Conservation (phyloP, 2,113 vertebrate species). For the Eolophus roseicapilla region DNA sequence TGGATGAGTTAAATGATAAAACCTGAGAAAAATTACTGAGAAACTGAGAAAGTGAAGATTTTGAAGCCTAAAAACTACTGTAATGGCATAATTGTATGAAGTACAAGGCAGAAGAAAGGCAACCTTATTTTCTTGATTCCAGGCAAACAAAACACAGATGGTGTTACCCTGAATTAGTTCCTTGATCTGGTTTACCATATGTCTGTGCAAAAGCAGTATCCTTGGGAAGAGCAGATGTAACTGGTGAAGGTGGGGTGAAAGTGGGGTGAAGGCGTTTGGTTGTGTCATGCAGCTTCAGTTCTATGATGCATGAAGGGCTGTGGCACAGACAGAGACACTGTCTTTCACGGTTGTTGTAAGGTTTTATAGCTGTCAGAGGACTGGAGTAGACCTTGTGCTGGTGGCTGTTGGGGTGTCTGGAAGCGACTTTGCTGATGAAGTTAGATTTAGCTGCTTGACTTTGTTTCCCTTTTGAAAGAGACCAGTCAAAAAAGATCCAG, state of each 20-base stretch:
- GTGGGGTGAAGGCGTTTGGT: too few relatives aligned
- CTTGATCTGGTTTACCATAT: not conserved
- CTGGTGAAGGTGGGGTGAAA: not conserved
- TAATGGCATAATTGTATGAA: not conserved
- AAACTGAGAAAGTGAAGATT: not conserved
- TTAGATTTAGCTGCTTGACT: not conserved
- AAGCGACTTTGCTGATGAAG: not conserved
- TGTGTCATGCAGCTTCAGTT: not conserved
- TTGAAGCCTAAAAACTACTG: not conserved
- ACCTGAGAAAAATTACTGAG: not conserved
- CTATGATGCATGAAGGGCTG: not conserved
- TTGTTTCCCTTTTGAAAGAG: not conserved
- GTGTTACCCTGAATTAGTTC: not conserved
- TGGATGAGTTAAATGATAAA: not conserved
- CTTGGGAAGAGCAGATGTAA: not conserved
- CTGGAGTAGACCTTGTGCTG: not conserved
- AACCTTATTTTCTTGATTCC: not conserved
- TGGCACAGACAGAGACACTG: not conserved
- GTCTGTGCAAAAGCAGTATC: not conserved
- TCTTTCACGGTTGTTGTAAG: not conserved
- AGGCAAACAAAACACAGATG: not conserved
- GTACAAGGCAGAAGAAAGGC: not conserved
- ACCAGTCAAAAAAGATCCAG: not conserved
- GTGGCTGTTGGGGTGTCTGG: not conserved
- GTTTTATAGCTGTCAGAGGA: not conserved